Evolutionary conservation across 2,888 invertebrate genomes (phyloP).

Genomic region (Drosophila tripunctata): DNA sequence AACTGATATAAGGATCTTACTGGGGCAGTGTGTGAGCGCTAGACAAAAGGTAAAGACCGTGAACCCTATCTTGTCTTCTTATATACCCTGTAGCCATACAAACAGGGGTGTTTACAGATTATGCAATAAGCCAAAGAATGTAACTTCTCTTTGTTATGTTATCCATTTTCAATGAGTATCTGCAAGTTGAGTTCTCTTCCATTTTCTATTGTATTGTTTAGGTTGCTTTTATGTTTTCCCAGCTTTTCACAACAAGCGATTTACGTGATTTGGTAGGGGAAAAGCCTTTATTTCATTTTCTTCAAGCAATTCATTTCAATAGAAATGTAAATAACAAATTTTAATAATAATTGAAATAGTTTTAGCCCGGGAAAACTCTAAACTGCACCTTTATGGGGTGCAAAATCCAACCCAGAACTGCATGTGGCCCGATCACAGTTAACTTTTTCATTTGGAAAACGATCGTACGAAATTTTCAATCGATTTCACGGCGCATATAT

Average conservation of each 20-base stretch:
- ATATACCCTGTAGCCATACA: constrained; percentile 3
- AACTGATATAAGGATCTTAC: constrained; percentile 27
- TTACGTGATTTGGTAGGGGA: constrained; percentile 12
- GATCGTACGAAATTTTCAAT: constrained; percentile 49
- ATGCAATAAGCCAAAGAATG: background rate
- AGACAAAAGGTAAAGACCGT: constrained; percentile 47
- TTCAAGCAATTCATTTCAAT: constrained; percentile 77
- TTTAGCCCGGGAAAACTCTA: constrained; percentile 34
- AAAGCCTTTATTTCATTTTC: constrained; percentile 1
- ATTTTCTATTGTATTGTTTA: constrained; percentile 10
- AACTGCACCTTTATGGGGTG: constrained; percentile 25
- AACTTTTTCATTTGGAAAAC: constrained; percentile 37
- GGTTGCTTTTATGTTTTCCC: constrained; percentile 69
- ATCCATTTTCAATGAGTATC: background rate
- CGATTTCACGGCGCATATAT: constrained; percentile 59
- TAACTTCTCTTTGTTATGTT: background rate
- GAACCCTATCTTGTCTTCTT: constrained; percentile 47
- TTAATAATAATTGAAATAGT: constrained; percentile 79
- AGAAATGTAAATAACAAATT: constrained; percentile 81
- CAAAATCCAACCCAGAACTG: constrained; percentile 42
- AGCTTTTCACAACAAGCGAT: constrained; percentile 59
- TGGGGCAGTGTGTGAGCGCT: constrained; percentile 13
- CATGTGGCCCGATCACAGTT: constrained; percentile 66
- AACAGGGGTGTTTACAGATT: background rate
- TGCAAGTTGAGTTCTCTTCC: background rate